Base-by-base conservation (phyloP, 2,113 vertebrate genomes). In the Mormoops blainvillei region DNA sequence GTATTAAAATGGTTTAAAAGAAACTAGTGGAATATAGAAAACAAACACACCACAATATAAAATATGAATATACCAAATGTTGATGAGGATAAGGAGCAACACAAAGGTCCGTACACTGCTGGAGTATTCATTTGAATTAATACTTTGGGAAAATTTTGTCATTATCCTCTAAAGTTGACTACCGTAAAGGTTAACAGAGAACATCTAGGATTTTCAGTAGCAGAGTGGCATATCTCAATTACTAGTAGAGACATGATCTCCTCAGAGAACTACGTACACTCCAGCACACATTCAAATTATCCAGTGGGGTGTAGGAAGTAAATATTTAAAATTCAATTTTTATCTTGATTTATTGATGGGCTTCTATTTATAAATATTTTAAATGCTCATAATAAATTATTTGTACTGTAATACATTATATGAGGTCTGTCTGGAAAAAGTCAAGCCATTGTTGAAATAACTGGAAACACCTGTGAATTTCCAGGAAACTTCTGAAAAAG, bases 401-500 rank as follows among this genome's bases (percentile, higher is more conserved):
- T 84, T 38, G 15, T 83, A 65, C 3, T 68, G 3, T 58, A 82
- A 38, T 50, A 36, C 12, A 50, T 92, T 71, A 71, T 61, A 63
- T 13, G 2, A 31, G 61, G 24, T 31, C 61, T 63, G 61, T 63
- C 61, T 12, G 2, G 28, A 63, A 63, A 63, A 63, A 31, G 28
- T 63, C 12, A 11, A 63, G 61, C 61, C 58, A 28, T 61, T 61
- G 24, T 61, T 61, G 58, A 61, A 26, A 61, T 28, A 61, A 61
- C 28, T 24, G 28, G 58, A 97, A 81, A 58, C 41, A 63, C 56
- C 9, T 4, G 8, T 71, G 31, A 78, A n/a, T 89, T 82, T 96
- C 28, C 54, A 91, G 43, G 87, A 89, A 89, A 89, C 3, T 71
- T 82, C 5, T 94, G 71, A 52, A 88, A 92, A 94, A 87, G 14